Evolutionary conservation across 2,888 invertebrate genomes (phyloP).

Genomic region (Heliconius ethilla): DNA sequence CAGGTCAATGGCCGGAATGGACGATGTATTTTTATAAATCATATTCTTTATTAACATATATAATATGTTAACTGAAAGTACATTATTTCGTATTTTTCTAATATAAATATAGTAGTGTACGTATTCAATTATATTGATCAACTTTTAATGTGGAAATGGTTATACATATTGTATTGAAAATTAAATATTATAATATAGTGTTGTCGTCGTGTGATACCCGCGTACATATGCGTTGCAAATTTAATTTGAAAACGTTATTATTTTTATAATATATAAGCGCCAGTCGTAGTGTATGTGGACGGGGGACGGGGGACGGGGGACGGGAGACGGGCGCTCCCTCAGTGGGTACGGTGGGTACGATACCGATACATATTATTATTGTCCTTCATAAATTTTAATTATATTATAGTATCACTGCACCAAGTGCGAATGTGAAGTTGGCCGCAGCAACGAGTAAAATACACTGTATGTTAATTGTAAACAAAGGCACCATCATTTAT

Average conservation of each 20-base stretch:
- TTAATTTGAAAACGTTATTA: slow-evolving; percentile 70
- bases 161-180: slow-evolving; percentile 57
- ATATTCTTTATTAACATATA: slow-evolving; percentile 82
- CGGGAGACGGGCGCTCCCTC: slow-evolving; percentile 22
- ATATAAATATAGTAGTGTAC: slow-evolving; percentile 73
- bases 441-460: slow-evolving; percentile 69
- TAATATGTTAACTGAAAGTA: slow-evolving; percentile 81
- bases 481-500: slow-evolving; percentile 67
- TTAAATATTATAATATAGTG: slow-evolving; percentile 50
- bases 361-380: slow-evolving; percentile 51
- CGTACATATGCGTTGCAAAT: slow-evolving; percentile 66
- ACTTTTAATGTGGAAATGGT: slow-evolving; percentile 70
- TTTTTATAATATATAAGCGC: slow-evolving; percentile 55
- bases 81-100: slow-evolving; percentile 82
- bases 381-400: slow-evolving; percentile 53
- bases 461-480: slow-evolving; percentile 55
- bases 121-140: slow-evolving; percentile 69
- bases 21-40: slow-evolving; percentile 81
- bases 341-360: not conserved
- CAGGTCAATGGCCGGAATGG: slow-evolving; percentile 67
- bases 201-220: slow-evolving; percentile 59
- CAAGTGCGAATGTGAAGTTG: slow-evolving; percentile 73
- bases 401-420: slow-evolving; percentile 68
- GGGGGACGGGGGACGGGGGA: slow-evolving; percentile 8
- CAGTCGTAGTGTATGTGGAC: slow-evolving; percentile 30